A percentile compares a stretch with the other conserved stretches of the same genome.
These are phyloP conservation scores for Caprella mutica DNA, from an alignment of 2,888 invertebrate species.

Conservation along the genomic window DNA sequence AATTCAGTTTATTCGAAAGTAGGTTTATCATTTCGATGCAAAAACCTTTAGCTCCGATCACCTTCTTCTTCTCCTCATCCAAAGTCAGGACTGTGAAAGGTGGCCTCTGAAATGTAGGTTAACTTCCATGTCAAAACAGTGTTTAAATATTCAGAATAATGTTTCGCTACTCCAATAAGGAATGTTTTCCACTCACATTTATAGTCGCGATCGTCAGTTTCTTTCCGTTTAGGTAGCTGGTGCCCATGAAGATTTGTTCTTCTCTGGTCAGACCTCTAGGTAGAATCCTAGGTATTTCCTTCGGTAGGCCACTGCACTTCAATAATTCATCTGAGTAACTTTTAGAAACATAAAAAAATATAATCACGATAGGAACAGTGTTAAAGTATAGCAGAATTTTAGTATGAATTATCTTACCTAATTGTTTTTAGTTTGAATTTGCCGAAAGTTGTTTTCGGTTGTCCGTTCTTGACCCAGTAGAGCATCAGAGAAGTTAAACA, in stretches of 20 bases:
- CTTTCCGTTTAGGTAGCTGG: conserved; percentile 15
- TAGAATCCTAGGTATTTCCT: not conserved
- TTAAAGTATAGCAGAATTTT: too few species aligned
- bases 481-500: too few species aligned
- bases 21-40: conserved; percentile 29
- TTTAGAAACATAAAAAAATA: not conserved
- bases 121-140: too few species aligned
- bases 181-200: conserved; percentile 2
- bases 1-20: conserved; percentile 24
- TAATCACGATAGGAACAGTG: too few species aligned
- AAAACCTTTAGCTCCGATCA: conserved; percentile 20
- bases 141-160: too few species aligned
- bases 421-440: too few species aligned
- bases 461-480: too few species aligned
- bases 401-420: too few species aligned
- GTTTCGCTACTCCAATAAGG: too few species aligned
- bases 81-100: conserved; percentile 15
- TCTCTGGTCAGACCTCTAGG: not conserved
- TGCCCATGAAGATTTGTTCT: conserved; percentile 8
- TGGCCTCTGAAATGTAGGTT: too few species aligned
- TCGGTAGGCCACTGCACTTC: not conserved
- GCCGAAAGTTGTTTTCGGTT: too few species aligned
- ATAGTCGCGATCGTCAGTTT: conserved; percentile 14
- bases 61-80: conserved; percentile 3
- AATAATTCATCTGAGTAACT: not conserved